Base-by-base conservation (phyloP, 2,888 invertebrate genomes). In the Vesta saturnalis region DNA sequence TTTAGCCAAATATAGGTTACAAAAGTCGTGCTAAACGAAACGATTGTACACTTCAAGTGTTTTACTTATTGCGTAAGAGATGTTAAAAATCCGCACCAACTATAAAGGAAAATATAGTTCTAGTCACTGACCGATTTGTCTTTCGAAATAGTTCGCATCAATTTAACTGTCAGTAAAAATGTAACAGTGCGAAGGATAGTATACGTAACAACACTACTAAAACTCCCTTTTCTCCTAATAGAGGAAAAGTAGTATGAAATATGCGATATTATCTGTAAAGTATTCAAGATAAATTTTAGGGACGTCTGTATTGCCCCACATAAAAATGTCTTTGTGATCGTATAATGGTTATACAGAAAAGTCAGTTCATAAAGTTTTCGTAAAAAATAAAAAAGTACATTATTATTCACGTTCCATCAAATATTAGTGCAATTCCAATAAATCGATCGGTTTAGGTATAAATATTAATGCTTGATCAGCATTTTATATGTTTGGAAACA, bases 391-490 rank as follows among this genome's bases (percentile, higher is more conserved):
- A 49, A 39, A 49, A 14, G 49, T 49, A 49, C 49, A 49, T 49
- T 49, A 49, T 49, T 49, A 59, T 43, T 60, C 47, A 74, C 76
- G 71, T 75, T 71, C 69, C 71, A 72, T 62, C 71, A 72, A 72
- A 63, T 72, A 62, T 71, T 67, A 74, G 73, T 75, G 73, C 71
- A 72, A 71, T 72, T 73, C 70, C 64, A 60, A 67, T 70, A 67
- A 69, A 77, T 78, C 77, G 76, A 79, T 80, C 76, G 77, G 78
- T 77, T 79, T 78, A 21, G 78, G 76, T 79, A 80, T 81, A 80
- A 81, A 82, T 82, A 81, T 82, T 81, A 81, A 81, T 78, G 81
- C 79, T 60, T 71, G 77, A 80, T 81, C 81, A 81, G 81, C 82
- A 78, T 80, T 81, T 80, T 80, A 77, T 78, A 77, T 79, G 80